These are phyloP conservation scores for Ceratoteleas bidentatus DNA, from an alignment of 1,140 invertebrate species.

Conservation along the genomic window DNA sequence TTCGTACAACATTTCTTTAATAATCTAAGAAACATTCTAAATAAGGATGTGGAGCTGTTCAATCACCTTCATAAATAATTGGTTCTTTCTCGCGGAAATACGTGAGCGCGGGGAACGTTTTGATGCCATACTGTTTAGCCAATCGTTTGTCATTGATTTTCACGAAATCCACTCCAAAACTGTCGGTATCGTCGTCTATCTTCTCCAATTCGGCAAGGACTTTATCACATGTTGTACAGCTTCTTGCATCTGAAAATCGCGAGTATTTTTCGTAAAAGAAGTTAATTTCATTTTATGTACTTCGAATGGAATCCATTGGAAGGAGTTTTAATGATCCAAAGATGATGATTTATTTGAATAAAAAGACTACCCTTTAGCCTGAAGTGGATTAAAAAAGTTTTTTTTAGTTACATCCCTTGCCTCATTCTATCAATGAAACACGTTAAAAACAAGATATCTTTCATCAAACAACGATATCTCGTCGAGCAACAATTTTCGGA, in stretches of 20 bases:
- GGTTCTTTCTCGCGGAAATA: conserved; percentile 97
- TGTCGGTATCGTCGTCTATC: conserved; percentile 96
- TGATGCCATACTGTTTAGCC: conserved; percentile 96
- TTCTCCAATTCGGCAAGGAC: conserved; percentile 95
- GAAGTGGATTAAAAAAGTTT: no score
- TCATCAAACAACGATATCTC: no score
- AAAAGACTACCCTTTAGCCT: no score
- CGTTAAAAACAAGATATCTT: no score
- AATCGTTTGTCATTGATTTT: conserved; percentile 97
- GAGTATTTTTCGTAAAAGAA: background rate
- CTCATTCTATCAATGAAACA: no score
- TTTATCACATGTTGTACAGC: conserved; percentile 95
- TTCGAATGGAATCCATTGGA: no score
- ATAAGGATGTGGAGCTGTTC: no score
- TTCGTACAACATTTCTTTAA: no score
- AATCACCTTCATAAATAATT: conserved; percentile 92
- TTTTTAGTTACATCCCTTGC: no score
- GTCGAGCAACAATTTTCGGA: no score
- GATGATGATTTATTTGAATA: background rate
- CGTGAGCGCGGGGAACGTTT: conserved; percentile 95
- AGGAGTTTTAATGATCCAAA: no score
- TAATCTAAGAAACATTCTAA: background rate
- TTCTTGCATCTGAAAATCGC: conserved; percentile 88
- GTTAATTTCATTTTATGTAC: no score
- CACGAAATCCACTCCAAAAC: conserved; percentile 96